Conservation (phyloP, 2,797 vertebrate genomes). For the Botia almorhae region DNA sequence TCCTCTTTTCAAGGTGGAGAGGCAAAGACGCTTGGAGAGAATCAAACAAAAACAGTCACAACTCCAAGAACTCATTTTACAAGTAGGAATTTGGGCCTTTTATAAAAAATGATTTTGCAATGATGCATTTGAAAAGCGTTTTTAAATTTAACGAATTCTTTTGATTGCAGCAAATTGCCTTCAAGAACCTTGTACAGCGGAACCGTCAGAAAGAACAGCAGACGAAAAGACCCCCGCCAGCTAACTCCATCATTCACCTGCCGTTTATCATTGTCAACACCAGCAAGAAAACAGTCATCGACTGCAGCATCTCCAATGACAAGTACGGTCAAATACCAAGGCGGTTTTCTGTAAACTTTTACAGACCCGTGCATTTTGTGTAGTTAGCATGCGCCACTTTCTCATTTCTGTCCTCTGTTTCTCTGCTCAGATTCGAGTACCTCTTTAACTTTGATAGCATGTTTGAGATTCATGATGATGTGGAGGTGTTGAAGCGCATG, state of each 20-base stretch:
- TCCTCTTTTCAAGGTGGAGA: conserved; percentile 85
- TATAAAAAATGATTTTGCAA: not conserved
- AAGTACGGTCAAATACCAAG: conserved; percentile 77
- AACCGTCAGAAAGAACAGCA: conserved; percentile 94
- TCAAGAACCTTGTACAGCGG: conserved; percentile 97
- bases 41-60: conserved; percentile 99
- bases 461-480: conserved; percentile 99
- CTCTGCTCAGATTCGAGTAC: conserved; percentile 90
- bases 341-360: no score
- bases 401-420: not conserved
- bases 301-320: conserved; percentile 99
- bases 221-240: conserved; percentile 88
- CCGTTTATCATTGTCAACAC: conserved; percentile 99
- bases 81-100: conserved; percentile 76
- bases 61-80: conserved; percentile 97
- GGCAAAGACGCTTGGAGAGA: conserved; percentile 94
- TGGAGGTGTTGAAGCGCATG: conserved; percentile 99
- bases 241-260: conserved; percentile 97
- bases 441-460: conserved; percentile 99
- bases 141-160: not conserved
- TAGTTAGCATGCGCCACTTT: not conserved
- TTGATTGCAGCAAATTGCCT: conserved; percentile 94
- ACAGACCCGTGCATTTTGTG: no score
- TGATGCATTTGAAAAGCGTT: not conserved
- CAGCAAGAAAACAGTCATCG: conserved; percentile 99